Evolutionary conservation across 1,140 invertebrate species (phyloP).

Genomic region (Meteorus sp.): DNA sequence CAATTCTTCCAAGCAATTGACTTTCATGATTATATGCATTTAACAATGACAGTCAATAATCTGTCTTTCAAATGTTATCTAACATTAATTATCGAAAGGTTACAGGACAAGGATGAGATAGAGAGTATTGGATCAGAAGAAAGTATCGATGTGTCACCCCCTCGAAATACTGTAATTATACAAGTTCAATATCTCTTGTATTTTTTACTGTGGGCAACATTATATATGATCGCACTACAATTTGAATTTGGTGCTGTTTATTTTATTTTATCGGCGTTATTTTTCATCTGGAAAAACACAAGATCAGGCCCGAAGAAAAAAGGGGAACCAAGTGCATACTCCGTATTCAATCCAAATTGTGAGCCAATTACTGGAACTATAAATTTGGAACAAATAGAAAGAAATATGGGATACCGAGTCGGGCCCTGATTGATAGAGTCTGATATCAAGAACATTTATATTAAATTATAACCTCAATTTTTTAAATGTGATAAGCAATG

Average conservation of each 20-base stretch:
- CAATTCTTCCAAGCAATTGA: no score
- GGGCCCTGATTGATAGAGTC: conserved; percentile 2
- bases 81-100: conserved; percentile 32
- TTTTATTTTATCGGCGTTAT: conserved; percentile 76
- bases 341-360: conserved; percentile 95
- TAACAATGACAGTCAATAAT: conserved; percentile 5
- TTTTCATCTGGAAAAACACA: conserved; percentile 85
- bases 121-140: conserved; percentile 40
- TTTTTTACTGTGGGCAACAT: conserved; percentile 66
- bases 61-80: conserved; percentile 20
- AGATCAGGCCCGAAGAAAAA: conserved; percentile 68
- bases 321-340: conserved; percentile 91
- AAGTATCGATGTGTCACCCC: conserved; percentile 33
- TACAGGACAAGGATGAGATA: conserved; percentile 42
- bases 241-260: conserved; percentile 90
- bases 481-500: conserved; percentile 1
- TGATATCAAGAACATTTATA: background rate
- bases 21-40: no score
- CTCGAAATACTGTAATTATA: conserved; percentile 31
- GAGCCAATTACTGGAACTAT: conserved; percentile 90
- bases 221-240: conserved; percentile 72
- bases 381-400: conserved; percentile 93
- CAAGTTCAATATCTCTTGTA: conserved; percentile 50
- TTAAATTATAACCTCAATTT: background rate
- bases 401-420: conserved; percentile 64